Conservation (phyloP, 2,113 vertebrate species). For the Erpornis zantholeuca region DNA sequence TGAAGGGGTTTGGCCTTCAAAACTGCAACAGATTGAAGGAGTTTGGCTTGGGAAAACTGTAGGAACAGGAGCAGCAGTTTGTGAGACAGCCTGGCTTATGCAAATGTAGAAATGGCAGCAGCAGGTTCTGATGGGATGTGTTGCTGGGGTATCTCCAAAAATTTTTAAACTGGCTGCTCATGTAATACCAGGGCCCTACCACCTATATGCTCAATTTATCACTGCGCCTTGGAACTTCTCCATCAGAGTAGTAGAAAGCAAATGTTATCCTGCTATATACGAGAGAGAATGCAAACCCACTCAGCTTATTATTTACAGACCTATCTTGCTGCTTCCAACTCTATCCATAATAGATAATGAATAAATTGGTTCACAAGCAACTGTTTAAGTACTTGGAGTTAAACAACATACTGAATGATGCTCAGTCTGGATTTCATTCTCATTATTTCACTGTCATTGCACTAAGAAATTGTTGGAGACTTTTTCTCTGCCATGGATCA, state of each 20-base stretch:
- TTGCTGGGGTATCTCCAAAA: conserved; percentile 62
- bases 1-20: conserved; percentile 62
- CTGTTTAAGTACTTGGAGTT: conserved; percentile 58
- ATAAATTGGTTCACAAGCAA: conserved; percentile 66
- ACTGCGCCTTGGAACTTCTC: conserved; percentile 57
- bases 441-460: conserved; percentile 22
- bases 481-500: conserved; percentile 1
- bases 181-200: conserved; percentile 62
- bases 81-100: conserved; percentile 57
- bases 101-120: conserved; percentile 58
- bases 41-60: conserved; percentile 54
- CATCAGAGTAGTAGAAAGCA: conserved; percentile 58
- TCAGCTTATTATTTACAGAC: conserved; percentile 58
- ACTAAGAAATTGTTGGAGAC: conserved; percentile 21
- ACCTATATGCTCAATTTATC: conserved; percentile 72
- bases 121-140: conserved; percentile 56
- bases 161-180: conserved; percentile 60
- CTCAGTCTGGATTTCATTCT: conserved; percentile 52
- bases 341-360: conserved; percentile 54
- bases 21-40: conserved; percentile 64
- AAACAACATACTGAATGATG: conserved; percentile 42
- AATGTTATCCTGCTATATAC: conserved; percentile 49
- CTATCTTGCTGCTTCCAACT: conserved; percentile 30
- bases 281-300: conserved; percentile 35
- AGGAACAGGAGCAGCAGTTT: conserved; percentile 56